phyloP scores from a whole-genome alignment of 2,888 invertebrate species.

The Yponomeuta sedellus region DNA sequence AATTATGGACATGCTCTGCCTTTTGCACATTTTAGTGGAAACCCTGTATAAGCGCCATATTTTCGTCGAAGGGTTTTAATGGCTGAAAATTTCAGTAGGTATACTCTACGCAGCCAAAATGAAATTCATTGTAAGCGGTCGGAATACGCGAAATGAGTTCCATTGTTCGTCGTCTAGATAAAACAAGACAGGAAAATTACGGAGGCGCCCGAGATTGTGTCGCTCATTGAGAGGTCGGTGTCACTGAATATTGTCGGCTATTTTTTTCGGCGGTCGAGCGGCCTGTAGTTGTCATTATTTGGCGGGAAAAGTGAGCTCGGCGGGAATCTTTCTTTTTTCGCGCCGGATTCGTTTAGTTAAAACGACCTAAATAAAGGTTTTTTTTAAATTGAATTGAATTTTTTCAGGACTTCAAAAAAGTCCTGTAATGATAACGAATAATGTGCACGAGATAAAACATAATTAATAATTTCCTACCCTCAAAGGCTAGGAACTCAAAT shows the following conservation, averaged over 20 bases:
- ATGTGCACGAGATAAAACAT: too few relatives aligned
- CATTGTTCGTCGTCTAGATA: slow-evolving; percentile 58
- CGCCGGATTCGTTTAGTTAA: too few relatives aligned
- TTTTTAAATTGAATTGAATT: neutral
- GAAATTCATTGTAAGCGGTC: slow-evolving; percentile 56
- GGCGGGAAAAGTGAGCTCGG: neutral
- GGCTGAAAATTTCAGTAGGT: slow-evolving; percentile 48
- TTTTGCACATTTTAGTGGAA: neutral
- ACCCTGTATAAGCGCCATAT: slow-evolving; percentile 9
- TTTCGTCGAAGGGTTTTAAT: slow-evolving; percentile 46
- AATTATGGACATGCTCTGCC: too few relatives aligned
- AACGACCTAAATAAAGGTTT: neutral
- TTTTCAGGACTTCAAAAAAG: neutral
- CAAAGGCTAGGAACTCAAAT: neutral
- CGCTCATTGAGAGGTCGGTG: slow-evolving; percentile 49
- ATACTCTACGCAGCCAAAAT: slow-evolving; percentile 47
- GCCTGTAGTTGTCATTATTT: slow-evolving; percentile 10
- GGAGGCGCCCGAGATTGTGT: slow-evolving; percentile 46
- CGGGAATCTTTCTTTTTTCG: neutral
- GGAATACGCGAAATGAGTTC: slow-evolving; percentile 53
- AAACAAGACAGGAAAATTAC: slow-evolving; percentile 65
- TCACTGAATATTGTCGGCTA: slow-evolving; percentile 51
- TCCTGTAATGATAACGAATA: too few relatives aligned
- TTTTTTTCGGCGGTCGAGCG: slow-evolving; percentile 24
- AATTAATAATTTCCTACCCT: neutral